Conservation (phyloP, 2,888 invertebrate genomes). For the Eupithecia exiguata region DNA sequence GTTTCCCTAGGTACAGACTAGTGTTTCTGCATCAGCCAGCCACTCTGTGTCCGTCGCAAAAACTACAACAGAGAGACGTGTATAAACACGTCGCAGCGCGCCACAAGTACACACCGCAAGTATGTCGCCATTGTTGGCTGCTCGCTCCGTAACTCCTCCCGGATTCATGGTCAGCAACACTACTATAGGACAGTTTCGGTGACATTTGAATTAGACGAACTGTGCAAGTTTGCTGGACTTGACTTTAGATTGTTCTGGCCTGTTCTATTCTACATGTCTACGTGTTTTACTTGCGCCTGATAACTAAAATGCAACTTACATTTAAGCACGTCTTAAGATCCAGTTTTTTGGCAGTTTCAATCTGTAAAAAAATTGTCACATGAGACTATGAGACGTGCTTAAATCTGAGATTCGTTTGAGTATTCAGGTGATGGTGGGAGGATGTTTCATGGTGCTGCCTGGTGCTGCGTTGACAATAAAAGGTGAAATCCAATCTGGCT, state of each 20-base stretch:
- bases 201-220: slow-evolving; percentile 36
- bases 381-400: too few species aligned
- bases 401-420: too few species aligned
- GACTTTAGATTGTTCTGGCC: slow-evolving; percentile 3
- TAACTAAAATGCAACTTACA: not conserved
- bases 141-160: slow-evolving; percentile 34
- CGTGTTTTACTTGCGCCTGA: not conserved
- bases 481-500: not conserved
- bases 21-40: slow-evolving; percentile 15
- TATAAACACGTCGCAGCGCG: slow-evolving; percentile 36
- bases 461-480: not conserved
- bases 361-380: not conserved
- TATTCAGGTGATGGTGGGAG: too few species aligned
- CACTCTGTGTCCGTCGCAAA: slow-evolving; percentile 29
- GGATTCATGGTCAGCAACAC: slow-evolving; percentile 37
- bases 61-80: slow-evolving; percentile 33
- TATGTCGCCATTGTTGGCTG: slow-evolving; percentile 38
- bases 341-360: too few species aligned
- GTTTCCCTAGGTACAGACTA: not conserved
- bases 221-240: slow-evolving; percentile 11
- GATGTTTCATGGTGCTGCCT: not conserved
- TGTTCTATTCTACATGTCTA: not conserved
- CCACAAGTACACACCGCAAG: slow-evolving; percentile 38
- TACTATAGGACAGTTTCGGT: slow-evolving; percentile 30
- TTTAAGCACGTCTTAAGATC: too few species aligned